Evolutionary conservation across 2,888 invertebrate genomes (phyloP).

Genomic region (Subacronicta megacephala): DNA sequence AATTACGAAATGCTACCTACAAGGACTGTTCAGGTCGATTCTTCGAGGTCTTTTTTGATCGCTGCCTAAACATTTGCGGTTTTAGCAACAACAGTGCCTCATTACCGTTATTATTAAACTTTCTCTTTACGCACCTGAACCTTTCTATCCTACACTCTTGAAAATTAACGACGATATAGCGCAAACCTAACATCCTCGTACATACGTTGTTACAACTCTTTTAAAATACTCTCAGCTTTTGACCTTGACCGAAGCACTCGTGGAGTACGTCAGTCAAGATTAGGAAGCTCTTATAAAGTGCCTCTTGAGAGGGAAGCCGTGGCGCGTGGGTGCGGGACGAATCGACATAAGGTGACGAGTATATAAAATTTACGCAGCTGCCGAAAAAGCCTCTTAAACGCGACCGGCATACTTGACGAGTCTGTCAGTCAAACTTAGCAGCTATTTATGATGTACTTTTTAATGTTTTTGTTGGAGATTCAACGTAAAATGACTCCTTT

Average conservation of each 20-base stretch:
- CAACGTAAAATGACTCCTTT: too few species aligned
- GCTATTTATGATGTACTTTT: conserved; percentile 8
- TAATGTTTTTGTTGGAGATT: conserved; percentile 11
- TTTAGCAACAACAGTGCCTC: too few species aligned
- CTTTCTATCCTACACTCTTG: neutral
- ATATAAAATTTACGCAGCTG: conserved; percentile 29
- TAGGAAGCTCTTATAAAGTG: conserved; percentile 39
- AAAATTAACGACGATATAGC: neutral
- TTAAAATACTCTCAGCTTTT: conserved; percentile 1
- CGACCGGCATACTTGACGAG: conserved; percentile 19
- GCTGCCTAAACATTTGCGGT: too few species aligned
- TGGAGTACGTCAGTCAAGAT: conserved; percentile 46
- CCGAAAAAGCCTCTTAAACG: conserved; percentile 30
- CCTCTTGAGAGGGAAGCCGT: conserved; percentile 34
- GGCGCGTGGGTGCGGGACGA: conserved; percentile 44
- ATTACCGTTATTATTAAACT: too few species aligned
- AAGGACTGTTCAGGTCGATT: too few species aligned
- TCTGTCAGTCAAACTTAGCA: conserved; percentile 18
- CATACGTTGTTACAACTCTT: neutral
- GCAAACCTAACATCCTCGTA: neutral
- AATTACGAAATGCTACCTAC: too few species aligned
- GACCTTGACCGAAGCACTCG: conserved; percentile 31
- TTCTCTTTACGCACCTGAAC: neutral
- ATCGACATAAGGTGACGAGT: conserved; percentile 24
- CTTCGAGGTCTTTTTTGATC: too few species aligned